Evolutionary conservation across 2,113 vertebrate species (phyloP).

Genomic region (Zootoca vivipara): DNA sequence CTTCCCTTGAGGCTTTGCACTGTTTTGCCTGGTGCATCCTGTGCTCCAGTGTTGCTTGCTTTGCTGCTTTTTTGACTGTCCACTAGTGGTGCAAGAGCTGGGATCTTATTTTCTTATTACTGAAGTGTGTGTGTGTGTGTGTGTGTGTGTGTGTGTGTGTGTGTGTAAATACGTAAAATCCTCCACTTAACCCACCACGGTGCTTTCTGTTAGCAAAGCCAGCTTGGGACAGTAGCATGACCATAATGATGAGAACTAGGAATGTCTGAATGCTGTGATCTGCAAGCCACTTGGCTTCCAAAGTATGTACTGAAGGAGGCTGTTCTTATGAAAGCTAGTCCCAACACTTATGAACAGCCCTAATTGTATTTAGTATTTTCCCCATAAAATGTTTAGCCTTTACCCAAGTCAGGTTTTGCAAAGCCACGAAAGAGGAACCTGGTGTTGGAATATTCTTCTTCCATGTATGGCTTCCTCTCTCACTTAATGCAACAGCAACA

Average conservation of each 20-base stretch:
- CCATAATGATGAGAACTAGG: neutral
- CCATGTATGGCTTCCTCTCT: neutral
- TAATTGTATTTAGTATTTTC: conserved; percentile 8
- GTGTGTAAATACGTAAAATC: conserved; percentile 40
- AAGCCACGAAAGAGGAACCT: neutral
- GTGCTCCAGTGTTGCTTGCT: conserved; percentile 68
- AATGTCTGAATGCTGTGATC: conserved; percentile 33
- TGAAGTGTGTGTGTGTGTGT: conserved; percentile 14
- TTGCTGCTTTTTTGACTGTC: conserved; percentile 65
- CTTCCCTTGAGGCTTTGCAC: conserved; percentile 34
- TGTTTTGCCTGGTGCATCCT: conserved; percentile 60
- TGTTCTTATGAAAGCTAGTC: conserved; percentile 32
- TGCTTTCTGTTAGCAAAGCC: neutral
- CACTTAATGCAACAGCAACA: neutral
- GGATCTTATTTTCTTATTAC: conserved; percentile 66
- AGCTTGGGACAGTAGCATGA: conserved; percentile 12
- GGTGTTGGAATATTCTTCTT: neutral
- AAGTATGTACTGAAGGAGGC: neutral
- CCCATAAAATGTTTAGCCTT: neutral
- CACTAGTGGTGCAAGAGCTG: conserved; percentile 65
- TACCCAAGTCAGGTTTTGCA: neutral
- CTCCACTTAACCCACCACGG: neutral
- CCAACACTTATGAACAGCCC: neutral
- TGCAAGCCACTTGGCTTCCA: conserved; percentile 42
- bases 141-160: conserved; percentile 53